These are phyloP conservation scores for Cataglyphis altisquamis DNA, from an alignment of 2,888 invertebrate species.

Conservation along the genomic window DNA sequence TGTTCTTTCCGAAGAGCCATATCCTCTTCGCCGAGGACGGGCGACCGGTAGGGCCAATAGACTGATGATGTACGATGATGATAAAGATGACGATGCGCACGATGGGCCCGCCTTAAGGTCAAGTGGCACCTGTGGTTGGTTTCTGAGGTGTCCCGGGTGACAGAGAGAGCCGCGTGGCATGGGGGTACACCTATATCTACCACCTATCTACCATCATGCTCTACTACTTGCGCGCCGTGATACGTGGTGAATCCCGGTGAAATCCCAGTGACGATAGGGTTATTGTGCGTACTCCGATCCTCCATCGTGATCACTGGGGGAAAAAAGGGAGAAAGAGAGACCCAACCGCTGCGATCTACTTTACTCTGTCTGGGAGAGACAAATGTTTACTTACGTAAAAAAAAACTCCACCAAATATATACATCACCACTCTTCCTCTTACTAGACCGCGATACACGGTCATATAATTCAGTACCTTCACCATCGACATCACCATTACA, in stretches of 20 bases:
- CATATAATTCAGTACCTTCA: conserved; percentile 52
- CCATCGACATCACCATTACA: conserved; percentile 45
- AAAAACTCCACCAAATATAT: conserved; percentile 15
- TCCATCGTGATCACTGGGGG: conserved; percentile 74
- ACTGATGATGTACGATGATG: conserved; percentile 84
- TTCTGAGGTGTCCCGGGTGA: conserved; percentile 81
- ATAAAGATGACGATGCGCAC: conserved; percentile 82
- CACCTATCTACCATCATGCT: conserved; percentile 78
- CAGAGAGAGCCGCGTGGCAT: conserved; percentile 76
- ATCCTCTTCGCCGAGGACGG: conserved; percentile 86
- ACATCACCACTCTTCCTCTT: conserved; percentile 50
- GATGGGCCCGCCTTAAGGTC: conserved; percentile 83
- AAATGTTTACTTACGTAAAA: conserved; percentile 42
- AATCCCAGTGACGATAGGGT: conserved; percentile 76
- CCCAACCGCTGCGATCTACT: conserved; percentile 33
- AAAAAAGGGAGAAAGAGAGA: conserved; percentile 38
- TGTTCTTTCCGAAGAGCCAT: conserved; percentile 86
- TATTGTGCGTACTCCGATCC: conserved; percentile 73
- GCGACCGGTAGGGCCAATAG: conserved; percentile 85
- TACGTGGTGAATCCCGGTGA: conserved; percentile 78
- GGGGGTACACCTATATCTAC: conserved; percentile 63
- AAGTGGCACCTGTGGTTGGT: conserved; percentile 82
- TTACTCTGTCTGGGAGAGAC: conserved; percentile 46
- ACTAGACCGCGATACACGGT: conserved; percentile 46
- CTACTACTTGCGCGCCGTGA: conserved; percentile 77